These are phyloP conservation scores for Gibbula magus DNA, from an alignment of 2,888 invertebrate species.

Conservation along the genomic window DNA sequence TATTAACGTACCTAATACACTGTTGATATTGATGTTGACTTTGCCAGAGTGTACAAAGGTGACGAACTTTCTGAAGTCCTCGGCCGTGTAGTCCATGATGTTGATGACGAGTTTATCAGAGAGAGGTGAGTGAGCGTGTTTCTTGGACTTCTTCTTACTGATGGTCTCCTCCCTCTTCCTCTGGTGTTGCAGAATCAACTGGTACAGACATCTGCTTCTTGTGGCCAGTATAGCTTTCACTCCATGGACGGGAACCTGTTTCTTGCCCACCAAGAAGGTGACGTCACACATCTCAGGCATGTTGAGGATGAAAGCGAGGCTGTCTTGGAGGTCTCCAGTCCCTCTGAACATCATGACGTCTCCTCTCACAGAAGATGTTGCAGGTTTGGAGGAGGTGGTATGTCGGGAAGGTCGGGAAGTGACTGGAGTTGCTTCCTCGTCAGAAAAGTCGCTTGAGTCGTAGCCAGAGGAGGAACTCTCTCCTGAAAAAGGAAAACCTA, in stretches of 20 bases:
- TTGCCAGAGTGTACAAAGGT: neutral
- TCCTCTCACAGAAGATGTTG: no score
- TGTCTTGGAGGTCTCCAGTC: neutral
- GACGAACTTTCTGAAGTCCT: neutral
- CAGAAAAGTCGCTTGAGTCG: neutral
- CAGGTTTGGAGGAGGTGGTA: neutral
- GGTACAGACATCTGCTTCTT: neutral
- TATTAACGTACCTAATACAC: neutral
- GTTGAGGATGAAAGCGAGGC: neutral
- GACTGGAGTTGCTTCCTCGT: neutral
- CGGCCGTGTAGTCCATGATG: neutral
- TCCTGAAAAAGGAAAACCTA: neutral
- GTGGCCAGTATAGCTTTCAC: neutral
- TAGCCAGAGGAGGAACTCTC: neutral
- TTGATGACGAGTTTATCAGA: neutral
- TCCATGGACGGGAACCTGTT: neutral
- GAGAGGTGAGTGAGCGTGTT: neutral
- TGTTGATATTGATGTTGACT: neutral
- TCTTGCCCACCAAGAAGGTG: neutral
- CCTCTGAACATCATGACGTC: neutral
- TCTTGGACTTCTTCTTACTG: no score
- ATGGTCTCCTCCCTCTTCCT: no score
- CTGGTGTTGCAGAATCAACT: no score
- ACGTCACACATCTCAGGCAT: constrained; percentile 10
- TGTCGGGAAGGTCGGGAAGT: neutral